Evolutionary conservation across 2,888 invertebrate genomes (phyloP).

Genomic region (Crioceris asparagi): DNA sequence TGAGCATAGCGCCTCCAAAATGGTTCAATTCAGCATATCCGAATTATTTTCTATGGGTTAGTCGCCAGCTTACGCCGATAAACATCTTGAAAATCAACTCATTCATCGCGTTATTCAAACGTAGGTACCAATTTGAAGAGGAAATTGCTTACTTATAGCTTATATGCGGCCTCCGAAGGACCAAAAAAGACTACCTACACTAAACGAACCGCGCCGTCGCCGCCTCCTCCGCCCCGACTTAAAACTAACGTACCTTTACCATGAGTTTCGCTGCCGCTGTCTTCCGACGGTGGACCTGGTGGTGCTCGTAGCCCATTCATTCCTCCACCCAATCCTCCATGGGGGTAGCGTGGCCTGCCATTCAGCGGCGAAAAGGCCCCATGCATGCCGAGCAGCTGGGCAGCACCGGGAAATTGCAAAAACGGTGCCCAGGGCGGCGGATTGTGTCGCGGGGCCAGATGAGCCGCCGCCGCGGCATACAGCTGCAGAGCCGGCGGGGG

Average conservation of each 20-base stretch:
- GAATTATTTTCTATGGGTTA: too few relatives aligned
- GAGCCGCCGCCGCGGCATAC: slow-evolving; percentile 59
- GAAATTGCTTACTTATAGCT: background rate
- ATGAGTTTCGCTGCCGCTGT: slow-evolving; percentile 38
- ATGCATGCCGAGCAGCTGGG: slow-evolving; percentile 38
- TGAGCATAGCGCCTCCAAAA: too few relatives aligned
- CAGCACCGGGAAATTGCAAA: slow-evolving; percentile 39
- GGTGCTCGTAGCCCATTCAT: slow-evolving; percentile 35
- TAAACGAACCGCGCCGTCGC: too few relatives aligned
- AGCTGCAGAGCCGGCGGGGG: slow-evolving; percentile 61
- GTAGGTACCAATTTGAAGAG: background rate
- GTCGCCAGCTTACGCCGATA: too few relatives aligned
- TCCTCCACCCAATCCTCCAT: slow-evolving; percentile 30
- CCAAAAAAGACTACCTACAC: too few relatives aligned
- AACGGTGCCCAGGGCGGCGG: slow-evolving; percentile 42
- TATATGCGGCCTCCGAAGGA: background rate
- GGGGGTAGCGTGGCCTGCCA: slow-evolving; percentile 33
- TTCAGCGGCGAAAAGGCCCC: slow-evolving; percentile 38
- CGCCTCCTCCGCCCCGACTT: background rate
- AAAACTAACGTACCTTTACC: slow-evolving; percentile 34
- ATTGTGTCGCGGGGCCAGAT: slow-evolving; percentile 51
- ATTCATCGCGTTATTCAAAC: background rate
- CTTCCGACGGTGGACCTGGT: slow-evolving; percentile 38
- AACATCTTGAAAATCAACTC: background rate
- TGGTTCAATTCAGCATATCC: too few relatives aligned